Conservation (phyloP, 2,113 vertebrate genomes). For the Lutjanus erythropterus region DNA sequence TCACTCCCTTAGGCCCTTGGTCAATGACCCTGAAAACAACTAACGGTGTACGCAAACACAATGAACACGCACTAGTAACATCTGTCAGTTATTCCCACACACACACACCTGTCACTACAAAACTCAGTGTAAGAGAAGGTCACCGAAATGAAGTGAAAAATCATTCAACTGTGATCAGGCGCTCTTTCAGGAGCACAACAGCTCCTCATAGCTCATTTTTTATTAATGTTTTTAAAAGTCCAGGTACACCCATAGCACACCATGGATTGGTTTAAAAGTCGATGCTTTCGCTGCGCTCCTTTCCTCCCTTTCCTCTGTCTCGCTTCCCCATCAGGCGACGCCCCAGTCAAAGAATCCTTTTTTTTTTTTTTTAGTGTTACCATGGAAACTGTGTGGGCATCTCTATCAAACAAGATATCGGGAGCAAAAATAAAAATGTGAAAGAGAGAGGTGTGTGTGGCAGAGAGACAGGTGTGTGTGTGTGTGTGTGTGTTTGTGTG, state of each 20-base stretch:
- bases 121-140: constrained; percentile 14
- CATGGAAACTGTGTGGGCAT: constrained; percentile 82
- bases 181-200: constrained; percentile 29
- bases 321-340: constrained; percentile 44
- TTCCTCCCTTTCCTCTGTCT: constrained; percentile 25
- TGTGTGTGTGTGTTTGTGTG: constrained; percentile 13
- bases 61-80: background rate
- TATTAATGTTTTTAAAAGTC: constrained; percentile 43
- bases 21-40: constrained; percentile 51
- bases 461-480: constrained; percentile 37
- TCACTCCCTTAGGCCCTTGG: constrained; percentile 37
- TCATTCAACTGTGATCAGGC: constrained; percentile 37
- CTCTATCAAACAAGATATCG: constrained; percentile 72
- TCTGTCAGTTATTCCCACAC: background rate
- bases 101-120: constrained; percentile 12
- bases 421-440: constrained; percentile 57
- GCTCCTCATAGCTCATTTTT: constrained; percentile 27
- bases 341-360: constrained; percentile 41
- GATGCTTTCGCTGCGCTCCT: constrained; percentile 2
- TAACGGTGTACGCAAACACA: background rate
- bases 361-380: constrained; percentile 67
- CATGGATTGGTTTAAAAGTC: constrained; percentile 9
- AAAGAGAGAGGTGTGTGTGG: constrained; percentile 45
- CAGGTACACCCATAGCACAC: constrained; percentile 1
- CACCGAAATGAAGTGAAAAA: constrained; percentile 32